Evolutionary conservation across 37 sponge, comb jelly and placozoan species (phyloP), one percentile per base, ranked within the genome.

Genomic region (Beroe ovata): DNA sequence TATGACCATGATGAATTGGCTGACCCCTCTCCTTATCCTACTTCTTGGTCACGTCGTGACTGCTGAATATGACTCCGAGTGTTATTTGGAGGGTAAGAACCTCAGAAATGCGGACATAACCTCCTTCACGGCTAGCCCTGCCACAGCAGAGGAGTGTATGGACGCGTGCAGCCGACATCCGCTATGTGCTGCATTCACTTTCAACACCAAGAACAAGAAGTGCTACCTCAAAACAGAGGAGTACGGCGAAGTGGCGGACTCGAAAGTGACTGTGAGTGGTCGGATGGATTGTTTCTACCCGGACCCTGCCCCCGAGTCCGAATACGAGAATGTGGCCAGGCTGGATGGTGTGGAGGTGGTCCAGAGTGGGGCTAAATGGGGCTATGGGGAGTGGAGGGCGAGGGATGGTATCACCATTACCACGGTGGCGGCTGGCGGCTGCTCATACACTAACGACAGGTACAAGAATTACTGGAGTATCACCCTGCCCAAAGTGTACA

Each of bases 381-480:
- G 69, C 8, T 34, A 18, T 32, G 69, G 1, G 8, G 69, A 34
- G 2, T 34, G 8, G 8, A 34, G 69, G 3, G 69, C 35, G 25
- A 30, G 29, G 0, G 69, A 66, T 37, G 35, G 69, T 4, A 66
- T 34, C 16, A 34, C 69, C 16, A 66, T 34, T 37, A 66, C 69
- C 16, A 26, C 16, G 30, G 29, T 19, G 35, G 69, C 25, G 29
- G 8, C 34, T 4, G 16, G 18, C 29, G 69, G 69, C 3, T 66
- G 69, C 30, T 4, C 69, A 2, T 66, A 66, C 36, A 33, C 69
- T 37, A 29, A 30, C 32, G 19, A 25, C 16, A 29, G 18, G 32
- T 32, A 66, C 36, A 25, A 11, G 35, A 66, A 66, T 37, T 66
- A 33, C 36, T 66, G 69, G 69, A 34, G 34, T 19, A 66, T 66